Conservation (phyloP, 1,140 invertebrate genomes). For the Dolichoris vasculosae region DNA sequence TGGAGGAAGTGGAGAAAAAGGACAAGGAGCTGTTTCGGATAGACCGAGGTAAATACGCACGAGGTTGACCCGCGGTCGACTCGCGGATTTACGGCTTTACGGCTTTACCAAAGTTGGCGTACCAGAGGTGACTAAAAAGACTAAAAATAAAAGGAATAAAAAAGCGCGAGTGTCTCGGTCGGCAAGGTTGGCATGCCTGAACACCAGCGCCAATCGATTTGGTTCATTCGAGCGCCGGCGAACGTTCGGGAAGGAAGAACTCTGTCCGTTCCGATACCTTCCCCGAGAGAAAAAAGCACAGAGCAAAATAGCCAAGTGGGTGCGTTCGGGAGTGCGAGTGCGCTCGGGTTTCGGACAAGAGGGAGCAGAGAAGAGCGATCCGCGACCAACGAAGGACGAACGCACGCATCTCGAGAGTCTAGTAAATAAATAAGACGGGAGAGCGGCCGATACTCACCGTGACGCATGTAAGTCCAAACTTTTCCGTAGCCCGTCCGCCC, state of each 20-base stretch:
- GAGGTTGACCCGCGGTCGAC: no score
- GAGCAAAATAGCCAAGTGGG: background rate
- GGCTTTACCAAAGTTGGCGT: no score
- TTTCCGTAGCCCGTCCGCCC: background rate
- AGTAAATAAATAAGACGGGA: constrained; percentile 1
- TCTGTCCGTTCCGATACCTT: background rate
- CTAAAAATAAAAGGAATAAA: background rate
- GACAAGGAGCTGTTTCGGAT: no score
- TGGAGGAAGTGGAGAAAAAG: no score
- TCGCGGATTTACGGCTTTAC: no score
- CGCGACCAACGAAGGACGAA: background rate
- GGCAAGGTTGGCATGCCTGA: constrained; percentile 37
- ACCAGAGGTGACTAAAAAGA: background rate
- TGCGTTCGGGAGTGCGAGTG: background rate
- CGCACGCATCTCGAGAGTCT: background rate
- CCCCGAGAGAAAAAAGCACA: background rate
- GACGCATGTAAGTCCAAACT: background rate
- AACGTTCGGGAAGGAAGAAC: constrained; percentile 56
- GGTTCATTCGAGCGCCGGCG: constrained; percentile 48
- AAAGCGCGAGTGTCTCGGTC: background rate
- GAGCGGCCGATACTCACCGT: background rate
- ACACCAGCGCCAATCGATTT: constrained; percentile 53
- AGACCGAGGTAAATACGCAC: no score
- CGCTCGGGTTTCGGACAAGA: background rate
- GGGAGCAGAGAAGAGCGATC: background rate